Percentiles rank a stretch among this genome's conserved stretches.
Evolutionary conservation across 2,797 vertebrate genomes (phyloP).

Genomic region (Helicolenus hilgendorfi): DNA sequence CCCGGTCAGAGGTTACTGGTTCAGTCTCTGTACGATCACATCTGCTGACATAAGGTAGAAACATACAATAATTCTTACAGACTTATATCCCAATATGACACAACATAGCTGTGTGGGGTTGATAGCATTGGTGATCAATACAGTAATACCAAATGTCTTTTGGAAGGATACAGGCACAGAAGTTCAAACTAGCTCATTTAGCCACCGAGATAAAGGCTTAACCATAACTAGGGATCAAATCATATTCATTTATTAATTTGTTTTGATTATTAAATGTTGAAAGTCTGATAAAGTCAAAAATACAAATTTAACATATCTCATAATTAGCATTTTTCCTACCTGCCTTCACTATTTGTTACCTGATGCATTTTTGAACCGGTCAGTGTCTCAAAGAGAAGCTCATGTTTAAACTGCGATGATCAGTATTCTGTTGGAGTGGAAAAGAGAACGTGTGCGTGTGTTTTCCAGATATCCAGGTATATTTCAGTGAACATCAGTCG

Average conservation of each 20-base stretch:
- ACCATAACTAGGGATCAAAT: background rate
- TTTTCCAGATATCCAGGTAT: too few species aligned
- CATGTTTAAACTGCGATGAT: too few species aligned
- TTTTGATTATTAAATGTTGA: background rate
- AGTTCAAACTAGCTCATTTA: background rate
- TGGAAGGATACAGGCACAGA: background rate
- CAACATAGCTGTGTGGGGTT: background rate
- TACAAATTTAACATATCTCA: background rate
- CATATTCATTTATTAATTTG: background rate
- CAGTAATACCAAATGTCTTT: background rate
- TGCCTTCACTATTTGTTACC: background rate
- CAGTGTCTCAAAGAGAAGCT: background rate
- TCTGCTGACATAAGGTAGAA: background rate
- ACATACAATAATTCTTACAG: background rate
- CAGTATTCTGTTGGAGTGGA: background rate
- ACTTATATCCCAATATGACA: background rate
- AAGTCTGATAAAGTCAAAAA: background rate
- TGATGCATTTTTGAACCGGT: background rate
- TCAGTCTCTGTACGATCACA: background rate
- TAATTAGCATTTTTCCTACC: background rate
- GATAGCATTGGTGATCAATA: background rate
- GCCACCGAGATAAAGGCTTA: background rate
- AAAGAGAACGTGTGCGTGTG: fast-evolving
- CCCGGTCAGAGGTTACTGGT: background rate
- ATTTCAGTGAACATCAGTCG: background rate